Conservation (phyloP, 1,140 invertebrate species). For the Caenorhabditis tropicalis region DNA sequence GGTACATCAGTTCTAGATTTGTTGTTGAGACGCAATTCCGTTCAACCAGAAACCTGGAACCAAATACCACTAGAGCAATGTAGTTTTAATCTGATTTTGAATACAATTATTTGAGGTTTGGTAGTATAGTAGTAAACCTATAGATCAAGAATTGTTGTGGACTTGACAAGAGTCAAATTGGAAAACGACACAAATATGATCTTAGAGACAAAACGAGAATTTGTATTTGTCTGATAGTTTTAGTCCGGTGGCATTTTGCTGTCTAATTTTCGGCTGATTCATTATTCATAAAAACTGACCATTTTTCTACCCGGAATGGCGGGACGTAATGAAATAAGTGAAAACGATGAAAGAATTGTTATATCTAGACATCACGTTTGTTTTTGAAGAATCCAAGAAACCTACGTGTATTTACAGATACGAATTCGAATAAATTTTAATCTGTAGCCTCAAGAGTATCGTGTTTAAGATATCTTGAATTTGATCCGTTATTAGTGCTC, state of each 20-base stretch:
- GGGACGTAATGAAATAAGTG: no score
- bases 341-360: no score
- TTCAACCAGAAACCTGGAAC: no score
- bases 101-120: not conserved
- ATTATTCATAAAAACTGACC: no score
- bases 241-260: not conserved
- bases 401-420: not conserved
- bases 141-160: not conserved
- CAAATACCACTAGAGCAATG: no score
- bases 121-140: not conserved
- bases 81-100: no score
- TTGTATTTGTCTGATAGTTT: not conserved
- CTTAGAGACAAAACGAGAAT: not conserved
- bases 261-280: not conserved
- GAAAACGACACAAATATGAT: not conserved
- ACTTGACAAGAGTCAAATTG: not conserved
- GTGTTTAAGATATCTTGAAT: no score
- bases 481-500: not conserved
- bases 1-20: not conserved
- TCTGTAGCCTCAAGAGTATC: no score
- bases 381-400: not conserved
- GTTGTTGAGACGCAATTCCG: no score
- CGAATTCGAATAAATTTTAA: not conserved
- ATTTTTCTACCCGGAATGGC: no score
- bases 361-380: no score